Evolutionary conservation across 2,113 vertebrate genomes (phyloP).

Genomic region (Pangasianodon gigas): DNA sequence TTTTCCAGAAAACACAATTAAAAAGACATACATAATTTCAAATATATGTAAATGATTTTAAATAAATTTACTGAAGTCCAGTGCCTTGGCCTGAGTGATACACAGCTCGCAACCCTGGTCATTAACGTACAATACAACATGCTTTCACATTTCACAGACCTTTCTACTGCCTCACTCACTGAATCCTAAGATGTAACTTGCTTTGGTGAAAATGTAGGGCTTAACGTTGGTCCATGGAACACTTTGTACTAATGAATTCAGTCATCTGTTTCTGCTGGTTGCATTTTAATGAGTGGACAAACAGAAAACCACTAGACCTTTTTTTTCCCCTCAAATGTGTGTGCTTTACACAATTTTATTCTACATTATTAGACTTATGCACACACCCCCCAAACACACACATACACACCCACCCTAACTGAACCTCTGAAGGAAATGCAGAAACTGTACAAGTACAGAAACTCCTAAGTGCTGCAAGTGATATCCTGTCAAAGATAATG

Average conservation of each 20-base stretch:
- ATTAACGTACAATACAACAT: not conserved
- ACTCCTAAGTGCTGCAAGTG: not conserved
- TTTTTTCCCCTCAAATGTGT: not conserved
- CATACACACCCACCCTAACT: not conserved
- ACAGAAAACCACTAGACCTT: not conserved
- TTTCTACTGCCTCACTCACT: not conserved
- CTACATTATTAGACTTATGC: not conserved
- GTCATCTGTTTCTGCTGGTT: not conserved
- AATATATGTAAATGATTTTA: not conserved
- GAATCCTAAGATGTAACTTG: not conserved
- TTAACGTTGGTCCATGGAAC: not conserved
- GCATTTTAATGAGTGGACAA: not conserved
- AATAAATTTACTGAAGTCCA: not conserved
- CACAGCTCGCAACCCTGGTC: not conserved
- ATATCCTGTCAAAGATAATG: not conserved
- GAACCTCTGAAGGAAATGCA: not conserved
- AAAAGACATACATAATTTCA: not conserved
- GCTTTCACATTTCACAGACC: not conserved
- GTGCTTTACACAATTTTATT: not conserved
- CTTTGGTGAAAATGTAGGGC: not conserved
- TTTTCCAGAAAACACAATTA: not conserved
- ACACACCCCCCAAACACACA: not conserved
- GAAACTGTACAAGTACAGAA: conserved; percentile 1
- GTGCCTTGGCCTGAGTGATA: not conserved
- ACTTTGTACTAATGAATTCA: not conserved